These are phyloP conservation scores for Aspidapion aeneum DNA, from an alignment of 2,888 invertebrate genomes.

Conservation along the genomic window DNA sequence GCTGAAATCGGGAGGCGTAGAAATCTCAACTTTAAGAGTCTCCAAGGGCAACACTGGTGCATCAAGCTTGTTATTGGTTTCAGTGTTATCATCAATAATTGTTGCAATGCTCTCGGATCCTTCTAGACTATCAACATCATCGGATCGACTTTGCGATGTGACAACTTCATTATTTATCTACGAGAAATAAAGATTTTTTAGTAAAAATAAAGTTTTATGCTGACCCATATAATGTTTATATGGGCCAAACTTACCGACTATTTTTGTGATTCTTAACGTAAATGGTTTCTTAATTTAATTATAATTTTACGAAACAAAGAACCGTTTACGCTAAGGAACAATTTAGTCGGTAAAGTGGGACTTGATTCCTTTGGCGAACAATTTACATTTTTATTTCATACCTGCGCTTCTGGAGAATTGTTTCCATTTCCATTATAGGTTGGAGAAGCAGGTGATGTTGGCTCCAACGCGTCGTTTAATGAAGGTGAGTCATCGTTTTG, in stretches of 20 bases:
- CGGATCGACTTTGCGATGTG: constrained; percentile 55
- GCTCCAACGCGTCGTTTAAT: constrained; percentile 34
- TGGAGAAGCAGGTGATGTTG: constrained; percentile 34
- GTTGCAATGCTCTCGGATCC: constrained; percentile 69
- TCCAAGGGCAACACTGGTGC: constrained; percentile 62
- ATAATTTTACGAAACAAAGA: no score
- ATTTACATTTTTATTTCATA: no score
- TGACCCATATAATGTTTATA: no score
- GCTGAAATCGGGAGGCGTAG: constrained; percentile 80
- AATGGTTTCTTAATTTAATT: no score
- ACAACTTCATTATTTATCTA: constrained; percentile 50
- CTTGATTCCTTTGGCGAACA: no score
- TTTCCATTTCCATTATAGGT: neutral
- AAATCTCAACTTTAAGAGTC: constrained; percentile 84
- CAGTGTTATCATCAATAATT: constrained; percentile 55
- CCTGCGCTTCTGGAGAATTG: neutral
- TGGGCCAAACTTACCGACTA: no score
- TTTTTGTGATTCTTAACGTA: no score
- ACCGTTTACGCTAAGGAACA: no score
- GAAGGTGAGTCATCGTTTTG: constrained; percentile 54
- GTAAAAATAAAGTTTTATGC: no score
- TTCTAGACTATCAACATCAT: constrained; percentile 61
- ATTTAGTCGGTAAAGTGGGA: no score
- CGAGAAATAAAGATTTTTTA: neutral
- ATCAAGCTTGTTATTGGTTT: constrained; percentile 63